These are phyloP conservation scores for Aphrophora alni DNA, from an alignment of 2,888 invertebrate genomes.

Conservation along the genomic window DNA sequence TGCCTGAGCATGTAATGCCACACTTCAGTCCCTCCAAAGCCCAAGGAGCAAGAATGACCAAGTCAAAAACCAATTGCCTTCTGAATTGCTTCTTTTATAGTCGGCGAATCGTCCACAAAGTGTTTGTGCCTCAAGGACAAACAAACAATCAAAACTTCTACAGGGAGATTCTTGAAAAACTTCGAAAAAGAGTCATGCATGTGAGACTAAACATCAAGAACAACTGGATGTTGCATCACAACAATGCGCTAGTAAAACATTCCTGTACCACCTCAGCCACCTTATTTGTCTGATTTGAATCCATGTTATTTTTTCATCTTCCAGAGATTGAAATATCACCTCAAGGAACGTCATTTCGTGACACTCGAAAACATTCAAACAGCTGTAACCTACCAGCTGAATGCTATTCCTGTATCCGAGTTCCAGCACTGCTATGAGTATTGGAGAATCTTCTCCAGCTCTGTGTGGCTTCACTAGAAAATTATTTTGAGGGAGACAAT, in stretches of 20 bases:
- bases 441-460: slow-evolving; percentile 47
- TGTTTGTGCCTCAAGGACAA: neutral
- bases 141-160: neutral
- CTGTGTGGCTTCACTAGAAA: slow-evolving; percentile 34
- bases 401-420: slow-evolving; percentile 47
- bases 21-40: neutral
- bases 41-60: neutral
- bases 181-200: no score
- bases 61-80: neutral
- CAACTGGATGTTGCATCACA: no score
- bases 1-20: neutral
- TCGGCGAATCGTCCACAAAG: neutral
- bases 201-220: no score
- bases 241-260: no score
- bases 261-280: slow-evolving; percentile 52
- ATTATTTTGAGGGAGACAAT: neutral
- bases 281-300: slow-evolving; percentile 41
- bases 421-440: slow-evolving; percentile 49
- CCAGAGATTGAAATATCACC: slow-evolving; percentile 47
- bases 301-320: slow-evolving; percentile 45
- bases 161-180: slow-evolving; percentile 26
- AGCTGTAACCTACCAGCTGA: slow-evolving; percentile 44
- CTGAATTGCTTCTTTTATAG: neutral
- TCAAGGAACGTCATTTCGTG: slow-evolving; percentile 49
- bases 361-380: slow-evolving; percentile 48